Evolutionary conservation across 2,797 vertebrate genomes (phyloP), one percentile per base, ranked within the genome.

Genomic region (Sebastiscus albofasciatus): DNA sequence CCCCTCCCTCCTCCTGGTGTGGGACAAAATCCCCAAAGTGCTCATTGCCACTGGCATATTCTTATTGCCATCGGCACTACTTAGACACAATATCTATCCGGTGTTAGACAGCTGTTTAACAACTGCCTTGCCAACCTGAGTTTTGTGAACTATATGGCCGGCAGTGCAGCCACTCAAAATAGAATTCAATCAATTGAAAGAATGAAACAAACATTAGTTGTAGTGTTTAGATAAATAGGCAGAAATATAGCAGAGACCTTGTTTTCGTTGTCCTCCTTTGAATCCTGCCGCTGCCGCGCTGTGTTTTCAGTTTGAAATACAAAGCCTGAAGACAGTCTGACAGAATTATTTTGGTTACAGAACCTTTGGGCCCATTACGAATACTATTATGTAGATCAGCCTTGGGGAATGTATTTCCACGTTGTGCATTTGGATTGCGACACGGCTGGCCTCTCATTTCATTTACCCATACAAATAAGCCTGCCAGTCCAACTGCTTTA

Each of bases 381-480:
- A 90, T 87, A 90, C 83, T 90, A 84, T 91, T 92, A 91, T 93
- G 90, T 67, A 92, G 86, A 91, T 93, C 85, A 87, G 90, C 85
- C 88, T 75, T 39, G 39, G 87, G 91, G 84, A 86, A 87, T 91
- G 85, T 87, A 83, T 90, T 88, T 92, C 84, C 77, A 87, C 65
- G 8, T 87, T 79, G 77, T 82, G 90, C 78, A 42, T 86, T 91
- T 89, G 84, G 88, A 85, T 90, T 90, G 77, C 81, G 87, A 90
- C 87, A 90, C 34, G 62, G 72, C 75, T 85, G 88, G 86, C 55
- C 88, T 89, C 79, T 84, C 84, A 52, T 89, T 90, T 83, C 75
- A 84, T 85, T 90, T 88, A 79, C 74, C 75, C 75, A 54, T 61
- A 84, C 87, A 87, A 90, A 90, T 79, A 82, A 81, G 77, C 72